Percentiles rank a stretch among this genome's conserved stretches.
Evolutionary conservation across 2,113 vertebrate genomes (phyloP).

Genomic region (Herpetotheres cachinnans): DNA sequence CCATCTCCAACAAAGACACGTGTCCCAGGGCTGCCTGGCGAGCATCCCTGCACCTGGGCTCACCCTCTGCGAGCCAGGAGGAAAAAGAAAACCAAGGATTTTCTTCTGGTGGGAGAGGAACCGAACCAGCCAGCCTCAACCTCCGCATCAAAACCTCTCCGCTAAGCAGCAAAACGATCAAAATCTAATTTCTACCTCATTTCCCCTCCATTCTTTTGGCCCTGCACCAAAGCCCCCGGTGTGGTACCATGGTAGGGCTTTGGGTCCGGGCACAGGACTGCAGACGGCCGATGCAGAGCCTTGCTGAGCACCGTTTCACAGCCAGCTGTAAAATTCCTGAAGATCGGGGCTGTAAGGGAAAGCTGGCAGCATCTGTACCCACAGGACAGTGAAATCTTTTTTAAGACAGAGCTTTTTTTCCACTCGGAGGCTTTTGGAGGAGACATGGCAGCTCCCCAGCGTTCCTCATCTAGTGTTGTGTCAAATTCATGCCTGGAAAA

Average conservation of each 20-base stretch:
- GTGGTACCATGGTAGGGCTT: accelerated
- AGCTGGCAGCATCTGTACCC: accelerated
- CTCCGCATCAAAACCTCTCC: not conserved
- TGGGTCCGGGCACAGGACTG: accelerated
- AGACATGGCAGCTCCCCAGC: not conserved
- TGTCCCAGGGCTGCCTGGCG: no score
- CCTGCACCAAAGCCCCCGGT: not conserved
- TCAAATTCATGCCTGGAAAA: not conserved
- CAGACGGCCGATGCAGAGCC: accelerated
- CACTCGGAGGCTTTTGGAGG: not conserved
- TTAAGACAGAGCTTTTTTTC: not conserved
- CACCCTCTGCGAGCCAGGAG: not conserved
- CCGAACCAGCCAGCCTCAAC: not conserved
- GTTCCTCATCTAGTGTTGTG: not conserved
- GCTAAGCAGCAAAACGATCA: not conserved
- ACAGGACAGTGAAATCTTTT: not conserved
- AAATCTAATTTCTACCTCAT: not conserved
- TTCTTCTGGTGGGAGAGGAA: not conserved
- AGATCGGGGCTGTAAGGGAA: no score
- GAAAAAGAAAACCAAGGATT: not conserved
- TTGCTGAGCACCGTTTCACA: not conserved
- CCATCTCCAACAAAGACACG: accelerated
- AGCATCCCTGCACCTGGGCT: not conserved
- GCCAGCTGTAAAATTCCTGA: not conserved
- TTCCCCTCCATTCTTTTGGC: not conserved